Percentiles rank a stretch among this genome's conserved stretches.
Conservation (phyloP, 2,113 vertebrate genomes). For the Brachionichthys hirsutus region DNA sequence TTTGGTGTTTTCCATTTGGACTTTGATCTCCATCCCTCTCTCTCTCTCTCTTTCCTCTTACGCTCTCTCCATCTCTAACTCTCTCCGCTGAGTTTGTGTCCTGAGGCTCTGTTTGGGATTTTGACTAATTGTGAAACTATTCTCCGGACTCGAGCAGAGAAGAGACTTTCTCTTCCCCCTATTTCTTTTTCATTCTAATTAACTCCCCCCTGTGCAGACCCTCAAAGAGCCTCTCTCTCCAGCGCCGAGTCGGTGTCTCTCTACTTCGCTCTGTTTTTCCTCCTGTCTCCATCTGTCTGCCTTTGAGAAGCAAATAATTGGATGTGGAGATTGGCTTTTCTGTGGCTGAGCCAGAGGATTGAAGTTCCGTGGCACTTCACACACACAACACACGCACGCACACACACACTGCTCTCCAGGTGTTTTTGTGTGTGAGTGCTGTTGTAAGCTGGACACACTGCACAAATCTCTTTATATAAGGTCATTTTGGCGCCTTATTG, state of each 20-base stretch:
- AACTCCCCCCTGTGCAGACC: slow-evolving; percentile 56
- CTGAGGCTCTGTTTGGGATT: slow-evolving; percentile 59
- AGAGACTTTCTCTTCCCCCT: slow-evolving; percentile 51
- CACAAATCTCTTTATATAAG: not conserved
- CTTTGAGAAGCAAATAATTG: slow-evolving; percentile 76
- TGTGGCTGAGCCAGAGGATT: slow-evolving; percentile 59
- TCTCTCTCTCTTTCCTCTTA: slow-evolving; percentile 18
- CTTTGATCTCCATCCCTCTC: slow-evolving; percentile 31
- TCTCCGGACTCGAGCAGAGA: slow-evolving; percentile 48
- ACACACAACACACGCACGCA: slow-evolving; percentile 25
- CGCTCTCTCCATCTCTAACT: slow-evolving; percentile 16
- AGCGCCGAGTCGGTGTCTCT: slow-evolving; percentile 28
- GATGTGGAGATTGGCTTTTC: slow-evolving; percentile 69
- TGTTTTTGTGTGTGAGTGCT: not conserved
- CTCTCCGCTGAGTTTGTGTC: slow-evolving; percentile 53
- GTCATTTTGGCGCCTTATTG: not conserved
- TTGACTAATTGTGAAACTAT: slow-evolving; percentile 65
- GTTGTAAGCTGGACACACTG: slow-evolving; percentile 1
- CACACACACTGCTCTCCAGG: slow-evolving; percentile 2
- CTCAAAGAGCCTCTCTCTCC: slow-evolving; percentile 55
- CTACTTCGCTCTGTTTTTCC: slow-evolving; percentile 25
- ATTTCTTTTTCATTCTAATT: slow-evolving; percentile 67
- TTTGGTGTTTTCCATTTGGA: slow-evolving; percentile 41
- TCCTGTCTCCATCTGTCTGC: slow-evolving; percentile 67
- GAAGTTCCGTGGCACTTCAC: slow-evolving; percentile 33